Evolutionary conservation across 2,113 vertebrate genomes (phyloP), one percentile per base, ranked within the genome.

Genomic region (Myotis yumanensis): DNA sequence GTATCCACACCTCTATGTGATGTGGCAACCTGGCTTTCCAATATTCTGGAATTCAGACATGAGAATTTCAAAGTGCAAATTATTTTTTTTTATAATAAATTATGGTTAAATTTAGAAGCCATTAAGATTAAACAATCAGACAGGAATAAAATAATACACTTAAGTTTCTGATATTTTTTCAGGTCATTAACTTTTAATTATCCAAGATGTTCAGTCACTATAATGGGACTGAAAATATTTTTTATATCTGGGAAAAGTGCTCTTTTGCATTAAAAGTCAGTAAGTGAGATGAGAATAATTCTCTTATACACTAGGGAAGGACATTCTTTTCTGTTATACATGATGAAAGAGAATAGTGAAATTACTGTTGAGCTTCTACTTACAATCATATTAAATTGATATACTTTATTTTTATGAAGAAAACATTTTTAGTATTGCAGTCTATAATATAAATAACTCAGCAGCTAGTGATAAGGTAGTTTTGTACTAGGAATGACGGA

Each of bases 111-210:
- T 16, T 30, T 51, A 43, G 64, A 80, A 75, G n/a, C 82, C 23
- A 90, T 69, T 59, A 80, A 35, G 25, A 59, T 79, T 80, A 80
- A 52, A 5, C 3, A 93, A 68, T 35, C 20, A 57, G 90, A 86
- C 20, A 37, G 30, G 6, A 37, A 72, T 52, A 82, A 88, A 93
- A 75, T 30, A 84, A 68, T 51, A 75, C 11, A 83, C 2, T 82
- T 62, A 59, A 80, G 7, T 28, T 87, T 92, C 57, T 69, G 83
- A 10, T 77, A 18, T 85, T 68, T 76, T 85, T 93, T 94, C 35
- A 92, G 32, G 1, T 75, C 40, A 87, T 87, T 68, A 90, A 72
- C 35, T 92, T 84, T 93, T 85, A 94, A 94, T 93, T 91, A 72
- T 81, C 51, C 32, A 89, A 94, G 54, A 79, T 80, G 10, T 80